Evolutionary conservation across 1,140 invertebrate genomes (phyloP), one percentile per base, ranked within the genome.

Genomic region (Zaprionus kolodkinae): DNA sequence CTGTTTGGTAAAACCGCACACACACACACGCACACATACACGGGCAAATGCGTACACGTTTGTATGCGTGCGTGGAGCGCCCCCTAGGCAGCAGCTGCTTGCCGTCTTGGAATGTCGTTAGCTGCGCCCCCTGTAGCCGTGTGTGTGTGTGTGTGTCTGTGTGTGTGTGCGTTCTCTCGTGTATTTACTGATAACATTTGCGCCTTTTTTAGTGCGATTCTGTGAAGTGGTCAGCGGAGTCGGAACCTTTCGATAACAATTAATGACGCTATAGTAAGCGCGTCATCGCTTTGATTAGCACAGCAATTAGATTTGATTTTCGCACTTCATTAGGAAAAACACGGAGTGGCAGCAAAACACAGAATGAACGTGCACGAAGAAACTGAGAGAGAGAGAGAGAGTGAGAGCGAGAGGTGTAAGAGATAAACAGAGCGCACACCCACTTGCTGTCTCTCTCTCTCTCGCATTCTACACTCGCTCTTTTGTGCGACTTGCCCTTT

Each of bases 241-340:
- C 60, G 48, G 64, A 38, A 63, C 11, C 66, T 56, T 43, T 52
- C 64, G 83, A 86, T 86, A 86, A 88, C 85, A 76, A 61, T 75
- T 75, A 68, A 78, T 88, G 84, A 88, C 81, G 84, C 56, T 73
- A 81, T 78, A 62, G 77, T 78, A 74, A 76, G 60, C 65, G 67
- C 84, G 84, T 88, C 85, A 88, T 84, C 25, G 64, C 27, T 66
- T 61, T 56, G 54, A 76, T 76, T 79, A 79, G 69, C 74, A 50
- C 55, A 12, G 55, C 65, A 78, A 78, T 83, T 87, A 74, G 71
- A 87, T 87, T 87, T 88, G 48, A 88, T 80, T 88, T 87, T 88
- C 79, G 78, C 83, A 78, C 85, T 88, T 81, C 71, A 88, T 87
- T 89, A 88, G 80, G 66, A 77, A 80, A 74, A 81, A 84, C 80